Conservation (phyloP, 2,888 invertebrate species). For the Oscheius sp. region DNA sequence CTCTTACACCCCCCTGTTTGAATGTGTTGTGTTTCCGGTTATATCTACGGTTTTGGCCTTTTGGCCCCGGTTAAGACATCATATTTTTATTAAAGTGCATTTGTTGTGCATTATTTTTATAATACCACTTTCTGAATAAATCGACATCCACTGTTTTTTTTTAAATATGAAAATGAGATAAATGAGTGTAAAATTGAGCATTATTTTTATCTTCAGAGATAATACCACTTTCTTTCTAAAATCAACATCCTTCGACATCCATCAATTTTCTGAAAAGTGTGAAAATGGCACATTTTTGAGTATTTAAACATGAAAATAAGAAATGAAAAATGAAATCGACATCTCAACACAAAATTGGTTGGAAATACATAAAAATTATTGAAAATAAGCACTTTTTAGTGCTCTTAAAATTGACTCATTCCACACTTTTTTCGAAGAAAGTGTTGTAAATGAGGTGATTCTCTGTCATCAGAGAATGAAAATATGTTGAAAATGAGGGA, state of each 20-base stretch:
- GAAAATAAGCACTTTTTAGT: conserved; percentile 37
- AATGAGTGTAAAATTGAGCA: too few relatives aligned
- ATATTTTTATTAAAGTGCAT: too few relatives aligned
- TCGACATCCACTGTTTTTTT: too few relatives aligned
- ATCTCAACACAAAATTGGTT: conserved; percentile 3
- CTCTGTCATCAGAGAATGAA: conserved; percentile 20
- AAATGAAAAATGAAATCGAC: not conserved
- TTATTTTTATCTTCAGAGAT: not conserved
- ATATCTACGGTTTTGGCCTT: too few relatives aligned
- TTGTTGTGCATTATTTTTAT: too few relatives aligned
- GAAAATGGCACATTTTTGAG: conserved; percentile 17
- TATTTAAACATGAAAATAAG: conserved; percentile 9
- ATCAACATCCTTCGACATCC: conserved; percentile 8
- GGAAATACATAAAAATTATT: conserved; percentile 23
- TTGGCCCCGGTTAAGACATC: too few relatives aligned
- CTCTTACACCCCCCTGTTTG: too few relatives aligned
- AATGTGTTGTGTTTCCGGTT: too few relatives aligned
- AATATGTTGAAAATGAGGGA: not conserved
- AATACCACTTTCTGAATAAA: too few relatives aligned
- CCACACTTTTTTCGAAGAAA: conserved; percentile 23
- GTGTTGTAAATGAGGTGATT: conserved; percentile 36
- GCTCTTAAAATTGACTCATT: conserved; percentile 28
- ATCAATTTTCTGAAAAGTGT: not conserved
- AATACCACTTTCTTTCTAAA: not conserved
- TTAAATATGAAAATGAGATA: too few relatives aligned